Base-by-base conservation (phyloP, 2,797 vertebrate genomes). In the Ambastaia sidthimunki region DNA sequence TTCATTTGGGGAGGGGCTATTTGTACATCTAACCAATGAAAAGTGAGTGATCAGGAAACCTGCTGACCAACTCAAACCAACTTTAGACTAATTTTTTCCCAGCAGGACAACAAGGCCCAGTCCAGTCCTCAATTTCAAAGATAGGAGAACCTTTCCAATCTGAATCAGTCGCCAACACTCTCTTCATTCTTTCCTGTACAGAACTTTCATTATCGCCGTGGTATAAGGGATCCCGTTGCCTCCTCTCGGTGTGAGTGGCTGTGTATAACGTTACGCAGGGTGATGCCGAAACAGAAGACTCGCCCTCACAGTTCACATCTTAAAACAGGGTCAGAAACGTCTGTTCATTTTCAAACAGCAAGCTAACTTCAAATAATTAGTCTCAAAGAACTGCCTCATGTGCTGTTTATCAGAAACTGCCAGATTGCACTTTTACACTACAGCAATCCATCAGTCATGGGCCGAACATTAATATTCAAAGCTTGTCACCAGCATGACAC, bases 381-480 rank as follows among this genome's bases (percentile, higher is more conserved):
- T 78, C 57, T 71, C 13, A 78, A 37, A 71, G 44, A 71, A 71
- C 37, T 15, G 55, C 28, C 47, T 63, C 67, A 21, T 60, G 37
- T 16, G 25, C 67, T 28, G 62, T 41, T 65, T 52, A 82, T 74
- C 74, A 74, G 41, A 41, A 54, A 76, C 69, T 74, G 59, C 25
- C 74, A 73, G 74, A 50, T 67, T 67, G 41, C 62, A 80, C 57
- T 71, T 82, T 72, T 41, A n/a, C 55, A 63, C 69, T 78, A 77
- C 60, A 34, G 68, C 60, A 80, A 76, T 77, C 31, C 80, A 77
- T 80, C 76, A 68, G 71, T 71, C 54, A 48, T 37, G 78, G 77
- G 63, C 47, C 3, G 0, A 75, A 79, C 59, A 83, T 80, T 70
- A 75, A 66, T 72, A 80, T 75, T 80, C 66, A 57, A 37, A 47